phyloP scores from a whole-genome alignment of 2,888 invertebrate species.

The Latrodectus elegans region DNA sequence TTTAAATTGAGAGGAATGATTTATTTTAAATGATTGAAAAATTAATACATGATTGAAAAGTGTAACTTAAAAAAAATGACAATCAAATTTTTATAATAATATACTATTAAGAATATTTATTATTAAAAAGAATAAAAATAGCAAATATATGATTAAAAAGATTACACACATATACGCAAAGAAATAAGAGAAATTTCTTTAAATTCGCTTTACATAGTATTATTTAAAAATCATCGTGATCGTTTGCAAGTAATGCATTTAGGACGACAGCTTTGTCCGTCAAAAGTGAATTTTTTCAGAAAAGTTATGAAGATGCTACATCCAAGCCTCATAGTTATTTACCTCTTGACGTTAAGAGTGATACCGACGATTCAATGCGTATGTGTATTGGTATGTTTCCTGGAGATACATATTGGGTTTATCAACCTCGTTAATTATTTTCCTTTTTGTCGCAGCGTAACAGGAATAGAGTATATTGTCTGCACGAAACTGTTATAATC shows the following conservation, averaged over 20 bases:
- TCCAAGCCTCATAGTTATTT: constrained; percentile 24
- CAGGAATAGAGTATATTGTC: background rate
- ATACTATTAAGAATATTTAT: no score
- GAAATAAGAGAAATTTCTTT: constrained; percentile 34
- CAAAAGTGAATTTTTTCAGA: constrained; percentile 17
- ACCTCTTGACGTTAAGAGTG: constrained; percentile 27
- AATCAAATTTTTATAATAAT: no score
- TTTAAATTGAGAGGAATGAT: no score
- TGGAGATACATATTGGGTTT: constrained; percentile 13
- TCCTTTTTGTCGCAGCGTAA: constrained; percentile 4
- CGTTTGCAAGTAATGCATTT: constrained; percentile 27
- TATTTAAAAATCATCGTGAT: constrained; percentile 46
- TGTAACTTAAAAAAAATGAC: no score
- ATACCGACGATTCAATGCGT: constrained; percentile 21
- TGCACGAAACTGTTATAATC: background rate
- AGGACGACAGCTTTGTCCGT: constrained; percentile 27
- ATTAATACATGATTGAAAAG: no score
- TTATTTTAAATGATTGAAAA: no score
- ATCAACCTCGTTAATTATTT: constrained; percentile 25
- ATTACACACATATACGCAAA: no score
- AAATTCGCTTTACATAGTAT: constrained; percentile 32
- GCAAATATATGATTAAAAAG: background rate
- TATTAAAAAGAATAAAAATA: no score
- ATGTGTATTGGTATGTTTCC: constrained; percentile 28
- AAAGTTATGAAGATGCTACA: constrained; percentile 42